phyloP scores from a whole-genome alignment of 1,140 invertebrate species.

The Leptinotarsa lineolata region DNA sequence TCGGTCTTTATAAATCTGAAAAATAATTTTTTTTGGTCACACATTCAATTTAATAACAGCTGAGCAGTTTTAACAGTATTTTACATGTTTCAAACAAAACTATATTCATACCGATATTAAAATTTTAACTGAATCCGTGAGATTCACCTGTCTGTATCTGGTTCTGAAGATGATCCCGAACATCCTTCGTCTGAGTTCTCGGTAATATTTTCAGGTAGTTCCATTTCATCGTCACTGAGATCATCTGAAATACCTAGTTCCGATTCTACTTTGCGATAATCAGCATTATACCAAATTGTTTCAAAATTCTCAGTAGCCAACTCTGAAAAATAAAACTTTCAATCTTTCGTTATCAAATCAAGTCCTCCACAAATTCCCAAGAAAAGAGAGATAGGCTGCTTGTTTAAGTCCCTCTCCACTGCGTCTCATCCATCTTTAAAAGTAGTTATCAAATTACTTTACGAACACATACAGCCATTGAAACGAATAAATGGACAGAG shows the following conservation, averaged over 20 bases:
- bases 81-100: no score
- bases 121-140: neutral
- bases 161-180: conserved; percentile 45
- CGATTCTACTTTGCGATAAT: conserved; percentile 62
- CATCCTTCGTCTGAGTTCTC: conserved; percentile 39
- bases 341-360: no score
- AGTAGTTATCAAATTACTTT: no score
- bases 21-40: neutral
- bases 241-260: conserved; percentile 46
- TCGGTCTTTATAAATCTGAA: conserved; percentile 58
- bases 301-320: neutral
- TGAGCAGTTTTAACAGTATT: no score
- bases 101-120: no score
- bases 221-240: conserved; percentile 55
- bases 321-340: neutral
- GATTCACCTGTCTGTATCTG: conserved; percentile 51
- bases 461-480: no score
- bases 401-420: no score
- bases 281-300: conserved; percentile 61
- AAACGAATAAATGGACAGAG: no score
- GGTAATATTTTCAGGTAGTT: conserved; percentile 41
- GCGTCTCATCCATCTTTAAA: no score
- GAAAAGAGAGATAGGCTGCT: no score
- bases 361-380: no score
- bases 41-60: no score